Percentiles rank a stretch among this genome's conserved stretches.
These are phyloP conservation scores for Artemia franciscana DNA, from an alignment of 1,140 invertebrate species.

Conservation along the genomic window DNA sequence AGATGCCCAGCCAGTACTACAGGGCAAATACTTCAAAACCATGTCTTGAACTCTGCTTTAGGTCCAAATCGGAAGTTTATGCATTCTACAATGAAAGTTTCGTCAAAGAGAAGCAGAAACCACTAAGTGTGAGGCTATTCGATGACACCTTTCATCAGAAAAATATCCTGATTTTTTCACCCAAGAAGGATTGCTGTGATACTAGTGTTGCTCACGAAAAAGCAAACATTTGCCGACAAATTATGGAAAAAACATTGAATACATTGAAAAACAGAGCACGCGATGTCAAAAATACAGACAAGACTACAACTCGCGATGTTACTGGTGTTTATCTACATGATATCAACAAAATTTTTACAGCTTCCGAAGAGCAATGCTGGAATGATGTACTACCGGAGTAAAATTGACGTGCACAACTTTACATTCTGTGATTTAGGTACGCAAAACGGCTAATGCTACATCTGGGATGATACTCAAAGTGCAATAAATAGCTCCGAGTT, in stretches of 20 bases:
- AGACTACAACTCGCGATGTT: background rate
- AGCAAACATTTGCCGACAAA: background rate
- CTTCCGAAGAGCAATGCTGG: background rate
- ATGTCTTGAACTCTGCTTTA: background rate
- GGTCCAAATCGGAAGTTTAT: background rate
- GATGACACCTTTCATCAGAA: background rate
- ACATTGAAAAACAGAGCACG: background rate
- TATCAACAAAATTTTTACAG: too few relatives aligned
- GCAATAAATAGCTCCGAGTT: background rate
- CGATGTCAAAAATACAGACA: background rate
- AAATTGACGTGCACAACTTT: slow-evolving; percentile 5
- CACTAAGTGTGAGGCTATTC: background rate
- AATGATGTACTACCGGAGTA: slow-evolving; percentile 3
- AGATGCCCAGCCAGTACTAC: background rate
- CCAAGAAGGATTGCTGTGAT: background rate
- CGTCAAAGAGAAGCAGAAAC: background rate
- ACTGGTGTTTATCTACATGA: too few relatives aligned
- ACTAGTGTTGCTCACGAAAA: background rate
- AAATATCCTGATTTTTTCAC: background rate
- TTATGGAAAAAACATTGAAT: background rate
- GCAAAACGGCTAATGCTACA: slow-evolving; percentile 1
- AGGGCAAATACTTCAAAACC: background rate
- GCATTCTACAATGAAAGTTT: background rate
- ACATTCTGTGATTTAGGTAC: slow-evolving; percentile 3
- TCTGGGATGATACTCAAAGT: slow-evolving; percentile 8